Base-by-base conservation (phyloP, 2,113 vertebrate species). In the Corythoichthys haematopterus region DNA sequence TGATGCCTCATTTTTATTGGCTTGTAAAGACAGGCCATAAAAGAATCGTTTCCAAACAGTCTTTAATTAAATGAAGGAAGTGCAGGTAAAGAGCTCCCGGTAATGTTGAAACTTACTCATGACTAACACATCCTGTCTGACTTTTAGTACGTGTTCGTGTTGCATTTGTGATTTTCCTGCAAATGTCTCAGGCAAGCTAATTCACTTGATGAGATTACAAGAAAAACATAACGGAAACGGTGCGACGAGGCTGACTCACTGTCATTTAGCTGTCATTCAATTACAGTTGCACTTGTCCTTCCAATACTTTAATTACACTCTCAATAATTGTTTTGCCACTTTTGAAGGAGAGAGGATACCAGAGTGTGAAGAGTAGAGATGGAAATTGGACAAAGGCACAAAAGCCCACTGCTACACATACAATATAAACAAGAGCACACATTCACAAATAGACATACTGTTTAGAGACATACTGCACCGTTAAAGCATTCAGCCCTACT, bases 291-390 rank as follows among this genome's bases (percentile, higher is more conserved):
- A 88, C 86, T 87, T 77, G 79, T 85, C 79, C 82, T 84, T 71
- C 82, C 81, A 80, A 84, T 89, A 82, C 74, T 89, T 87, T 91
- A 91, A 90, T 92, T 91, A 92, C 85, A 87, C 64, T 71, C 77
- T 79, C 56, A 83, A 89, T 85, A 89, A 91, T 88, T 90, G 82
- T 91, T 88, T 85, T 84, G 62, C 65, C 76, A 64, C 76, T 86
- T 87, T 78, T 84, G 74, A 68, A 72, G 77, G 69, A 72, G 81
- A 8, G 71, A 73, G 78, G 79, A 75, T 77, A 83, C 76, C 77
- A 70, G 66, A 70, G 72, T 75, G 74, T 78, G 50, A 81, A 40
- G n/a, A 71, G 59, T 64, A 38, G 59, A 69, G 38, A 36, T 15
- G 50, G 37, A 51, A 12, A 64, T 76, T 66, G 70, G 67, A 72